These are phyloP conservation scores for Nycteola revayana DNA, from an alignment of 2,888 invertebrate genomes.

Conservation along the genomic window DNA sequence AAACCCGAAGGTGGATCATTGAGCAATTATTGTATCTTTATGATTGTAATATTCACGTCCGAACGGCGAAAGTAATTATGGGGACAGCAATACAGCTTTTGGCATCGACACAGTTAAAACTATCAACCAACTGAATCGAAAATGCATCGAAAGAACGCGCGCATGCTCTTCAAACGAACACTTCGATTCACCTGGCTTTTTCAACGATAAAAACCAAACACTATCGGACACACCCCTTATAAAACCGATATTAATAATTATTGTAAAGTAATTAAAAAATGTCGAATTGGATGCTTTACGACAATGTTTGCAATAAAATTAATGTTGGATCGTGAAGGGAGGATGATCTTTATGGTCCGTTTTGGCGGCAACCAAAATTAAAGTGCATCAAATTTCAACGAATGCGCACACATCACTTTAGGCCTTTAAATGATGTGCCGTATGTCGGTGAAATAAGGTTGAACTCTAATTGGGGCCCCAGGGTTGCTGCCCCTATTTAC, in stretches of 20 bases:
- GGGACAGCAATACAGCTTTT: constrained; percentile 62
- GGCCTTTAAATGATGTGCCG: constrained; percentile 75
- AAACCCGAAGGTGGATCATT: constrained; percentile 60
- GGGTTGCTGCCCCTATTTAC: constrained; percentile 66
- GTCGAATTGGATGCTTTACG: constrained; percentile 55
- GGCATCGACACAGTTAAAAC: constrained; percentile 62
- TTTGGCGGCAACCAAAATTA: constrained; percentile 64
- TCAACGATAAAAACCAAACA: constrained; percentile 63
- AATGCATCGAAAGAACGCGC: constrained; percentile 38
- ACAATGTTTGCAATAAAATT: constrained; percentile 46
- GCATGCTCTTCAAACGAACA: constrained; percentile 25
- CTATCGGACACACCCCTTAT: constrained; percentile 71
- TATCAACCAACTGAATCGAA: constrained; percentile 55
- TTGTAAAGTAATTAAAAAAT: constrained; percentile 56
- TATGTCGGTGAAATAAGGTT: constrained; percentile 62
- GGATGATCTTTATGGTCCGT: constrained; percentile 63
- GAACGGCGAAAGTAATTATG: constrained; percentile 63
- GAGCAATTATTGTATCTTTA: constrained; percentile 67
- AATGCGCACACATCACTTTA: constrained; percentile 72
- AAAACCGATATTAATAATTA: constrained; percentile 55
- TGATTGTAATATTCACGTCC: constrained; percentile 60
- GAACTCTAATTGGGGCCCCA: constrained; percentile 69
- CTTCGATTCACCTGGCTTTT: constrained; percentile 46
- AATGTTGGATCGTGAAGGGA: constrained; percentile 46
- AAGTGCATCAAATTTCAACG: constrained; percentile 62